Conservation (phyloP, 2,113 vertebrate genomes). For the Eclectus roratus region DNA sequence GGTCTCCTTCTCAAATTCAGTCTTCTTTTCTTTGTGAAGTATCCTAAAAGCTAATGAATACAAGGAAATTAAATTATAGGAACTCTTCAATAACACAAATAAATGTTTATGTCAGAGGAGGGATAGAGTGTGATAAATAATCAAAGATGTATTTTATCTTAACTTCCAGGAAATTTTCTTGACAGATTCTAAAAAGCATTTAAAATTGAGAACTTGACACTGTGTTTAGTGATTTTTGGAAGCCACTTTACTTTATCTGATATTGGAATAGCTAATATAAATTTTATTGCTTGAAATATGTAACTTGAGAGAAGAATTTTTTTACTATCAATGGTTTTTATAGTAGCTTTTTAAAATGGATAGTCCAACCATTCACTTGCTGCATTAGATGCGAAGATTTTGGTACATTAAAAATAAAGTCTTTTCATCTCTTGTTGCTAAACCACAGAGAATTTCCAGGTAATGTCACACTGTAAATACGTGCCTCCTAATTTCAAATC, state of each 20-base stretch:
- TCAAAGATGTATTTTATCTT: background rate
- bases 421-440: constrained; percentile 4
- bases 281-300: background rate
- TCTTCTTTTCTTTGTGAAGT: background rate
- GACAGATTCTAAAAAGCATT: background rate
- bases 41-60: background rate
- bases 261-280: background rate
- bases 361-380: background rate
- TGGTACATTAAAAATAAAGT: background rate
- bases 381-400: background rate
- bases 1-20: background rate
- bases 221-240: background rate
- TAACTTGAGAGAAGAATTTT: background rate
- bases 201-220: background rate
- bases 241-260: background rate
- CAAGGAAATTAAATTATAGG: background rate
- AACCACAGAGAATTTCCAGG: constrained; percentile 38
- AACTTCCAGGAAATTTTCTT: background rate
- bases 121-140: background rate
- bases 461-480: background rate
- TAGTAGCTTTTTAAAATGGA: background rate
- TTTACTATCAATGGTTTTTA: background rate
- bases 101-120: background rate
- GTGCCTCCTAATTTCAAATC: background rate
- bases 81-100: constrained; percentile 7